These are phyloP conservation scores for Clivina fossor DNA, from an alignment of 2,888 invertebrate species.

Conservation along the genomic window DNA sequence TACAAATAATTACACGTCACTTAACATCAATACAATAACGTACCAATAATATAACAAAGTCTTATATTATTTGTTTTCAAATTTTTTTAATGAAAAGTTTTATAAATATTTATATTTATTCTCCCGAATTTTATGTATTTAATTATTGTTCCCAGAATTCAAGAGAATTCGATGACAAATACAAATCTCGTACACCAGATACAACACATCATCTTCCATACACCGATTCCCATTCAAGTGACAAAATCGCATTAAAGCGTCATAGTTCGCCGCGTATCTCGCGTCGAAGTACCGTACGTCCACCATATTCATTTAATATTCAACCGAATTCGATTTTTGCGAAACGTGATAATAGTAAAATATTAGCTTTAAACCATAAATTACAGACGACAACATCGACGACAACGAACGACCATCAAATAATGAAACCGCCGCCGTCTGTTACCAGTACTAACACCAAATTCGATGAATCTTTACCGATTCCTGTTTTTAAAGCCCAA, in stretches of 20 bases:
- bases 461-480: slow-evolving; percentile 51
- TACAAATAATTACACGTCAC: no score
- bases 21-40: no score
- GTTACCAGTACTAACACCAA: neutral
- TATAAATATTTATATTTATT: no score
- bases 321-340: slow-evolving; percentile 51
- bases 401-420: slow-evolving; percentile 20
- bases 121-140: no score
- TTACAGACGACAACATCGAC: no score
- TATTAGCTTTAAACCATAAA: no score
- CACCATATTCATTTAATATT: slow-evolving; percentile 54
- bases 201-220: slow-evolving; percentile 29
- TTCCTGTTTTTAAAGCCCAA: slow-evolving; percentile 62
- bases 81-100: no score
- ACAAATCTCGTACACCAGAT: slow-evolving; percentile 12
- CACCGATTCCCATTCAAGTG: neutral
- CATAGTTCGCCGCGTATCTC: slow-evolving; percentile 50
- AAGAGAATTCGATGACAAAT: slow-evolving; percentile 50
- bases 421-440: neutral
- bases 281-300: slow-evolving; percentile 44
- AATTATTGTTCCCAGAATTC: no score
- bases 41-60: no score
- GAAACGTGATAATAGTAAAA: slow-evolving; percentile 40
- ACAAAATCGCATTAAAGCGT: slow-evolving; percentile 13
- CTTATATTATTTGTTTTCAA: no score